Evolutionary conservation across 2,113 vertebrate genomes (phyloP), one percentile per base, ranked within the genome.

Genomic region (Phylloscopus whistleri): DNA sequence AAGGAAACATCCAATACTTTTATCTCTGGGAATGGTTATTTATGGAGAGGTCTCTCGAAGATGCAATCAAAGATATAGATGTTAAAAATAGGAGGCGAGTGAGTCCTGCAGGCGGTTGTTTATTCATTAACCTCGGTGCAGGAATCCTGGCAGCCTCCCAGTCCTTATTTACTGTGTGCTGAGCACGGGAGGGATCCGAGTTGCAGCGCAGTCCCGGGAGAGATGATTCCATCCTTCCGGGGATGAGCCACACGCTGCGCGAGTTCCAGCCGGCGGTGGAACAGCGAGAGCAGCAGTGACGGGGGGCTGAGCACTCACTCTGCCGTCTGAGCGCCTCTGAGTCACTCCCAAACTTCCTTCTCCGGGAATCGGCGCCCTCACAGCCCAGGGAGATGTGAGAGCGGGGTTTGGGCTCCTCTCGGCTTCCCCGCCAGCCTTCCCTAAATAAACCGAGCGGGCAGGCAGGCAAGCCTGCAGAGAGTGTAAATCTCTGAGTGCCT

Each of bases 101-200:
- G 67, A 63, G 84, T 51, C 31, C 93, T 75, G 84, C 91, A 62
- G 93, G 94, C 76, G 14, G 75, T 72, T 94, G 91, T 92, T 95
- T 95, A 84, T 91, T 89, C 94, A 94, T 95, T 94, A 94, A 94
- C 93, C 81, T 90, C 80, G 2, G 43, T 6, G 68, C 22, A 53
- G 80, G 55, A 22, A 15, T 35, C 55, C 86, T 95, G 94, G 93
- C 91, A 89, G 80, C 53, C 31, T 94, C 84, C 77, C 87, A 78
- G 66, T 27, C n/a, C 56, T 73, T 63, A 35, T 72, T 92, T 64
- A 58, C 93, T 49, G 55, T 39, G 68, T 28, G 43, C 52, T 90
- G 35, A 35, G 64, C 35, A 6, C 4, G 19, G 72, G 52, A 81
- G 64, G 60, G 52, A 59, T 74, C 22, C 22, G 72, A 86, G 86